Evolutionary conservation across 2,113 vertebrate species (phyloP).

Genomic region (Alligator mississippiensis): DNA sequence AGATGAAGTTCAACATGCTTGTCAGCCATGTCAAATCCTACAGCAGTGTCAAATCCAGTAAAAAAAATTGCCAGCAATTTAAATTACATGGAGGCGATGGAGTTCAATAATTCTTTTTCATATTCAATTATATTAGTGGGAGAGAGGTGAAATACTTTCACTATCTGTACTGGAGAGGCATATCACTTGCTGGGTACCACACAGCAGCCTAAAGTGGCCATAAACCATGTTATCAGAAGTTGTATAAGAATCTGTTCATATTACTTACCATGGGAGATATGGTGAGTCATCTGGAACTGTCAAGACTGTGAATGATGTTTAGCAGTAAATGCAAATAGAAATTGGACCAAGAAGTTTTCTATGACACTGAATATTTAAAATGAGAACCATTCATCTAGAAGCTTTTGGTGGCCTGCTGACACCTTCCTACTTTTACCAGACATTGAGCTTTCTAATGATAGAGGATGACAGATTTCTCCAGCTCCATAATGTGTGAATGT

Average conservation of each 20-base stretch:
- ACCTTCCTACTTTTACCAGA: not conserved
- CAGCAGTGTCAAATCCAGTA: not conserved
- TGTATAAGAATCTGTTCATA: not conserved
- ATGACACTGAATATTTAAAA: not conserved
- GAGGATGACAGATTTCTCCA: not conserved
- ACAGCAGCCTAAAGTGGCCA: not conserved
- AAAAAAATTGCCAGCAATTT: not conserved
- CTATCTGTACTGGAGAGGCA: not conserved
- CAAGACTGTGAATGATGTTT: not conserved
- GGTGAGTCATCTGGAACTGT: not conserved
- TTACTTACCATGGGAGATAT: conserved; percentile 8
- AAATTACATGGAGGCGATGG: not conserved
- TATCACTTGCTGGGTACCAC: not conserved
- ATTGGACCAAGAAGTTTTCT: not conserved
- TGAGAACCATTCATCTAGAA: not conserved
- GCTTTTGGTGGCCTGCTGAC: not conserved
- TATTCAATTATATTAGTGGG: not conserved
- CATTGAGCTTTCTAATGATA: not conserved
- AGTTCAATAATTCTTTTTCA: not conserved
- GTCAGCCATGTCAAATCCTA: not conserved
- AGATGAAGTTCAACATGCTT: not conserved
- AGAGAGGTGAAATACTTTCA: not conserved
- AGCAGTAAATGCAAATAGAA: not conserved
- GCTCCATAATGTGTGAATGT: rapidly evolving
- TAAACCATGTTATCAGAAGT: conserved; percentile 6